Base-by-base conservation (phyloP, 2,113 vertebrate genomes). In the Heterochromis multidens region DNA sequence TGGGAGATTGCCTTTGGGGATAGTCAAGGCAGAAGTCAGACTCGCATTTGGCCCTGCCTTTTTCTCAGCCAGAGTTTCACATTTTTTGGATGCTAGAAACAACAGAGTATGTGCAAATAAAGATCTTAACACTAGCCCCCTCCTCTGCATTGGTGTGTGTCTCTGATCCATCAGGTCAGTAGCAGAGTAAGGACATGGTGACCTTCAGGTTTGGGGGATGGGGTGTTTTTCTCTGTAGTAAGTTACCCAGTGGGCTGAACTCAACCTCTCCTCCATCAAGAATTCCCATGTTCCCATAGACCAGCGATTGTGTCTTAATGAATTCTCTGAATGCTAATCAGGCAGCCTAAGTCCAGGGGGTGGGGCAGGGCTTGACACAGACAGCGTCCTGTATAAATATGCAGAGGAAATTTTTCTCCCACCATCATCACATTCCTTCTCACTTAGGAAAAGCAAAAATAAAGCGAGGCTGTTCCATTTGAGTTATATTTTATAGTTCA, bases 291-390 rank as follows among this genome's bases (percentile, higher is more conserved):
- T 90, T 95, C 90, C 92, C 95, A 95, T 91, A 93, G 93, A 93
- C 84, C 83, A 82, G 94, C 92, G 72, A 95, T 94, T 96, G 94
- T 95, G 92, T 89, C 89, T 92, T 95, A 94, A 95, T 95, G 94
- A 95, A 95, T 95, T 95, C 93, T 88, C 80, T 82, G 96, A 95
- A 96, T 96, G 93, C 92, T 95, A 95, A 96, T 95, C 87, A 96
- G 93, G 82, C 88, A 49, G 92, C 84, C 92, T 65, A 87, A 89
- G 92, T 92, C 91, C 90, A 91, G 84, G 90, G 89, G 91, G 92
- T 85, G 91, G 92, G 87, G 93, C 87, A 70, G 82, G 89, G 84
- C 81, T 90, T 63, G 85, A 91, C 91, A 87, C 57, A 78, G 83
- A 86, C 81, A 61, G 85, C 81, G 77, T 84, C 87, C 82, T 77